A percentile compares a stretch with the other conserved stretches of the same genome.
Conservation (phyloP, 2,113 vertebrate species). For the Pterophyllum scalare region DNA sequence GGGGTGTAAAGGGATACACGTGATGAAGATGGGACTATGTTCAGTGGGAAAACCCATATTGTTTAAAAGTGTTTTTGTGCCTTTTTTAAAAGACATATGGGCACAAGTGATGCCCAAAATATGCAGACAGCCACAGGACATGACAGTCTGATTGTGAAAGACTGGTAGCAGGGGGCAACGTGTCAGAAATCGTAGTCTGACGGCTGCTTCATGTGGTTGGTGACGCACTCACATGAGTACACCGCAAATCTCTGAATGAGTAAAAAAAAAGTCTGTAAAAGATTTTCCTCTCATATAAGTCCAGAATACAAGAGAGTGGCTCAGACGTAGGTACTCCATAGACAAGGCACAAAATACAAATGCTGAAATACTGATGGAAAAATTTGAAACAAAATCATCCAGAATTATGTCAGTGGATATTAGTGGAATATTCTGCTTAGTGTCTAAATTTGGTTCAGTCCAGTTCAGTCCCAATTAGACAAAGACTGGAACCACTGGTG, state of each 20-base stretch:
- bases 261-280: conserved; percentile 15
- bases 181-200: conserved; percentile 46
- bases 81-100: conserved; percentile 51
- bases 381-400: conserved; percentile 9
- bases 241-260: conserved; percentile 49
- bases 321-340: conserved; percentile 22
- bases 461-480: conserved; percentile 36
- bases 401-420: conserved; percentile 7
- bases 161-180: conserved; percentile 3
- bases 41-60: conserved; percentile 25
- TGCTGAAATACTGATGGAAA: conserved; percentile 3
- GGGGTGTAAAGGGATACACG: background rate
- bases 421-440: conserved; percentile 23
- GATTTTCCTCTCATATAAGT: conserved; percentile 41
- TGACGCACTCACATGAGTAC: conserved; percentile 43
- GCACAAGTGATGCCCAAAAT: conserved; percentile 24
- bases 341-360: conserved; percentile 29
- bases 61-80: conserved; percentile 16
- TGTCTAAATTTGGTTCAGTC: conserved; percentile 24
- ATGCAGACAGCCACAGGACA: conserved; percentile 60
- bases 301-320: conserved; percentile 39
- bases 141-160: background rate
- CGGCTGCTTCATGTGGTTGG: conserved; percentile 51
- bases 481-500: conserved; percentile 27
- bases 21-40: conserved; percentile 14